phyloP scores from a whole-genome alignment of 30 jellyfish, hydroid and myxozoan genomes.

The Pseudorhiza aurosa region DNA sequence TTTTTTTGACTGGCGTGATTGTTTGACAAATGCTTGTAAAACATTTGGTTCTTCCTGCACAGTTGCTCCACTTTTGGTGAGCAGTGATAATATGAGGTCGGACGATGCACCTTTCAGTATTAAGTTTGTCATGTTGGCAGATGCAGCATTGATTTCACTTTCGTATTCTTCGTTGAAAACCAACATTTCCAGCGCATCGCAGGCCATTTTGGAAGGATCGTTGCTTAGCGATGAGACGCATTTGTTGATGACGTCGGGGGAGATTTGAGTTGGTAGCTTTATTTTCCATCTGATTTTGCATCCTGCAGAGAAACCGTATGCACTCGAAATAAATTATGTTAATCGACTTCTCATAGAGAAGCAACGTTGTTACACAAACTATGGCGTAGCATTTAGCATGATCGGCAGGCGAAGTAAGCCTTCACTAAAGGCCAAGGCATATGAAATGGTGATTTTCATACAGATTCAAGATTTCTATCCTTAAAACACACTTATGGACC shows the following conservation, averaged over 20 bases:
- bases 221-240: constrained; percentile 3
- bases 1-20: neutral
- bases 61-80: neutral
- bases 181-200: neutral
- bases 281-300: neutral
- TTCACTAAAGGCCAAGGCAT: no score
- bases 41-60: neutral
- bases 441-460: no score
- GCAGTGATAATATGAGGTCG: constrained; percentile 1
- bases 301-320: no score
- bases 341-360: no score
- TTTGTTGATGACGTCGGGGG: neutral
- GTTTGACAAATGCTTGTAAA: neutral
- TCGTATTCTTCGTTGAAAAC: neutral
- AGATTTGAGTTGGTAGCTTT: neutral
- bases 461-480: no score
- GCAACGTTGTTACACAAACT: no score
- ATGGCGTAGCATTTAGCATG: no score
- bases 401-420: no score
- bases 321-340: no score
- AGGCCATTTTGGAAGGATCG: neutral
- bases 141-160: neutral
- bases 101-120: neutral
- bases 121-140: neutral
- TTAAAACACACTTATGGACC: no score